These are phyloP conservation scores for Epirrhoe tristata DNA, from an alignment of 2,888 invertebrate species.

Conservation along the genomic window DNA sequence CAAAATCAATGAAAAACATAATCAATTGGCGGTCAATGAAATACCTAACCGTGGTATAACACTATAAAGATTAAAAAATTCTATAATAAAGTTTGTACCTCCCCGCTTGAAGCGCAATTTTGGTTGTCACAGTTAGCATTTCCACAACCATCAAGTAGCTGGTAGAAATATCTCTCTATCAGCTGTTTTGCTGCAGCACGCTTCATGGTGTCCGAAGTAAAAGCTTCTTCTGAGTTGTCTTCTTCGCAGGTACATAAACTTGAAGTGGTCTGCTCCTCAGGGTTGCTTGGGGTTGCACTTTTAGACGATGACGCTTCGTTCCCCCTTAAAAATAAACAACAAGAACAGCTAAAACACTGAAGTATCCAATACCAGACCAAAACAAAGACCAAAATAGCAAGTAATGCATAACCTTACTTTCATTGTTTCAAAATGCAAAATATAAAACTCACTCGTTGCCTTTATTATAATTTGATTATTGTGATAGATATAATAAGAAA, in stretches of 20 bases:
- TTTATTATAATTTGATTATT: neutral
- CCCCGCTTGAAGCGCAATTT: constrained; percentile 95
- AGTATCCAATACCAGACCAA: constrained; percentile 49
- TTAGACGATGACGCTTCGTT: constrained; percentile 84
- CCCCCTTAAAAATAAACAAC: constrained; percentile 66
- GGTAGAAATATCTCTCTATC: constrained; percentile 97
- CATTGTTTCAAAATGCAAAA: constrained; percentile 11
- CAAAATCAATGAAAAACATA: too few relatives aligned
- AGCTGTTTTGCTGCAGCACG: constrained; percentile 92
- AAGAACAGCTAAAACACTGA: constrained; percentile 29
- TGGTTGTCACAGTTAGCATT: constrained; percentile 94
- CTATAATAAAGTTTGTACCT: constrained; percentile 85
- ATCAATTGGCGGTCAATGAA: too few relatives aligned
- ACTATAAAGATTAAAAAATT: too few relatives aligned
- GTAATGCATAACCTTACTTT: constrained; percentile 76
- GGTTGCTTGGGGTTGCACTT: constrained; percentile 68
- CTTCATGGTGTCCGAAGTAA: constrained; percentile 88
- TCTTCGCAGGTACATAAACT: constrained; percentile 70
- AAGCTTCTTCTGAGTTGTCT: constrained; percentile 55
- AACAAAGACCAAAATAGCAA: constrained; percentile 80
- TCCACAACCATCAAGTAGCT: constrained; percentile 96
- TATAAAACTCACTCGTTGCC: neutral
- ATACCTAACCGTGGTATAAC: too few relatives aligned
- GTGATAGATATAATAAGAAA: neutral
- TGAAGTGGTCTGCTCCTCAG: constrained; percentile 63